These are phyloP conservation scores for Drosophila takahashii DNA, from an alignment of 1,140 invertebrate species.

Conservation along the genomic window DNA sequence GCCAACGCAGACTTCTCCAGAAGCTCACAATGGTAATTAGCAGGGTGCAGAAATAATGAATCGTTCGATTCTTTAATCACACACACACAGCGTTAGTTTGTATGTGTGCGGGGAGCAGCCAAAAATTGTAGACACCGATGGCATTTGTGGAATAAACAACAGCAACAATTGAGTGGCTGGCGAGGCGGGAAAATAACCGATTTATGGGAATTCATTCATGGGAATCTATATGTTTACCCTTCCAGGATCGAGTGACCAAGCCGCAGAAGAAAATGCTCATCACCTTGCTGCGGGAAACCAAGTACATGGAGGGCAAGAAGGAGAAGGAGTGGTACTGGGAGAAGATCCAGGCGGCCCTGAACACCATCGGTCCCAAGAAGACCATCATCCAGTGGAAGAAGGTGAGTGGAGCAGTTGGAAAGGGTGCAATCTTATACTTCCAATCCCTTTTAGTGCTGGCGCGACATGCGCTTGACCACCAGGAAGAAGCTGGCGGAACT, in stretches of 20 bases:
- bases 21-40: slow-evolving; percentile 71
- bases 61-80: slow-evolving; percentile 25
- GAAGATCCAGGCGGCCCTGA: slow-evolving; percentile 80
- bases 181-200: background rate
- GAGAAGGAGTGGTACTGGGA: slow-evolving; percentile 84
- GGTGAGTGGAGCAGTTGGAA: slow-evolving; percentile 27
- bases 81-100: slow-evolving; percentile 5
- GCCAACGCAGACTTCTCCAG: slow-evolving; percentile 63
- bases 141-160: slow-evolving; percentile 38
- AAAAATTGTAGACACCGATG: slow-evolving; percentile 45
- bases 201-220: background rate
- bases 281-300: slow-evolving; percentile 78
- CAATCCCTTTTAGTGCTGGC: slow-evolving; percentile 66
- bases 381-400: slow-evolving; percentile 84
- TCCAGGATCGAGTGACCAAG: slow-evolving; percentile 83
- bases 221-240: slow-evolving; percentile 7
- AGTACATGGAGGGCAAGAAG: slow-evolving; percentile 83
- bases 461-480: slow-evolving; percentile 81
- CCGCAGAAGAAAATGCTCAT: slow-evolving; percentile 84
- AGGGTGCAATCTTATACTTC: background rate
- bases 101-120: slow-evolving; percentile 17
- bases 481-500: slow-evolving; percentile 79
- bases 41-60: slow-evolving; percentile 12
- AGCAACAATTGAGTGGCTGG: slow-evolving; percentile 37
- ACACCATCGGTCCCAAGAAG: slow-evolving; percentile 82